Evolutionary conservation across 2,888 invertebrate species (phyloP).

Genomic region (Physocephala rufipes): DNA sequence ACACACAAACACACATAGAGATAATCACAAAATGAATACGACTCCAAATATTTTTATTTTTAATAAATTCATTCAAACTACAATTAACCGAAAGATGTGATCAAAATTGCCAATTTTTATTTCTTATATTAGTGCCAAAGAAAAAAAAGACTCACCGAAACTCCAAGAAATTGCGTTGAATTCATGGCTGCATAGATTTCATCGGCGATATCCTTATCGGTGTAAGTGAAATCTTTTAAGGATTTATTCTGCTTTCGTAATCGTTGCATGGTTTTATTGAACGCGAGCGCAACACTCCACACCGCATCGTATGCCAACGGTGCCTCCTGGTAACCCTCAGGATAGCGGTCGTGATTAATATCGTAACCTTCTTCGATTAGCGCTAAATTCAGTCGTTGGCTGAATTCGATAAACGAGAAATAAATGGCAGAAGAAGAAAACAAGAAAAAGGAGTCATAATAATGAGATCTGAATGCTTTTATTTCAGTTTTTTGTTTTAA

Average conservation of each 20-base stretch:
- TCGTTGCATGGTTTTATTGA: constrained; percentile 95
- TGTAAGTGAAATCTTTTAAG: constrained; percentile 95
- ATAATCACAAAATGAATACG: too few relatives aligned
- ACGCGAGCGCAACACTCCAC: constrained; percentile 97
- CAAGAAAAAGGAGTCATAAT: too few relatives aligned
- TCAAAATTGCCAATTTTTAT: background rate
- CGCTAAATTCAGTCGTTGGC: constrained; percentile 82
- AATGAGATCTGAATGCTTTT: too few relatives aligned
- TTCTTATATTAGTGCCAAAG: too few relatives aligned
- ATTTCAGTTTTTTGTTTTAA: too few relatives aligned
- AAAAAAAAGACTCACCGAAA: constrained; percentile 80
- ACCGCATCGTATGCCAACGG: constrained; percentile 99
- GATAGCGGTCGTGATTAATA: constrained; percentile 85
- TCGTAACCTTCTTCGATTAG: constrained; percentile 84
- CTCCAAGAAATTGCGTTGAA: constrained; percentile 96
- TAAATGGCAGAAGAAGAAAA: background rate
- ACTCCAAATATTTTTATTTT: background rate
- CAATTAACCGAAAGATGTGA: background rate
- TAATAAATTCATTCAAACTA: background rate
- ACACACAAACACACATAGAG: too few relatives aligned
- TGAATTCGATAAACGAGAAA: constrained; percentile 58
- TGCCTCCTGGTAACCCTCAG: constrained; percentile 97
- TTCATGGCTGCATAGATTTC: constrained; percentile 98
- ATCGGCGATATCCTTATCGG: constrained; percentile 92
- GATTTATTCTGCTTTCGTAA: constrained; percentile 80